phyloP scores from a whole-genome alignment of 2,888 invertebrate genomes.

The Syritta pipiens region DNA sequence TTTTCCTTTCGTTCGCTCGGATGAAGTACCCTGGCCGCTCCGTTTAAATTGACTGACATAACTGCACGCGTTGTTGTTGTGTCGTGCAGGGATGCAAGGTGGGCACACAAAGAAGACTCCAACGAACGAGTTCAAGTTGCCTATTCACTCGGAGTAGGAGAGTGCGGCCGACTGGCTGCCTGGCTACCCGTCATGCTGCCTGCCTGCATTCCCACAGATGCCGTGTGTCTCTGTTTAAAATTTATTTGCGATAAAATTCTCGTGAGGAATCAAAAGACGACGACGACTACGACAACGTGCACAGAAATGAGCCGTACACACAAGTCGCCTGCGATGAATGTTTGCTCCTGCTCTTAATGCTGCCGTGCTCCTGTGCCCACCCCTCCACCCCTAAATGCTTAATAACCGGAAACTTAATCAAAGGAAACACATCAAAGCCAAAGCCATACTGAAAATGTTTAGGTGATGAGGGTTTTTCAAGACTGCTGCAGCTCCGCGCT shows the following conservation, averaged over 20 bases:
- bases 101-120: constrained; percentile 2
- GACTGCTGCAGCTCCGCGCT: too few species aligned
- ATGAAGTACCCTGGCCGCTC: background rate
- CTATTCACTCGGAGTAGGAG: constrained; percentile 11
- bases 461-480: too few species aligned
- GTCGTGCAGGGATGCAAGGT: background rate
- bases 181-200: background rate
- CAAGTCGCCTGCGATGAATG: too few species aligned
- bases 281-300: background rate
- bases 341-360: background rate
- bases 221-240: constrained; percentile 33
- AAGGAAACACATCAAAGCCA: constrained; percentile 3
- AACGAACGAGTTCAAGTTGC: background rate
- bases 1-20: constrained; percentile 17
- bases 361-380: too few species aligned
- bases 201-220: constrained; percentile 4
- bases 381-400: background rate
- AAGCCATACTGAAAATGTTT: background rate
- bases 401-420: constrained; percentile 1
- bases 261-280: constrained; percentile 28
- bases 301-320: constrained; percentile 16
- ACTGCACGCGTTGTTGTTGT: background rate
- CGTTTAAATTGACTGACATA: constrained; percentile 31
- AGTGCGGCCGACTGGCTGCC: background rate
- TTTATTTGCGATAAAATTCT: constrained; percentile 45